phyloP scores from a whole-genome alignment of 2,888 invertebrate species.

The Cantharis nigra region DNA sequence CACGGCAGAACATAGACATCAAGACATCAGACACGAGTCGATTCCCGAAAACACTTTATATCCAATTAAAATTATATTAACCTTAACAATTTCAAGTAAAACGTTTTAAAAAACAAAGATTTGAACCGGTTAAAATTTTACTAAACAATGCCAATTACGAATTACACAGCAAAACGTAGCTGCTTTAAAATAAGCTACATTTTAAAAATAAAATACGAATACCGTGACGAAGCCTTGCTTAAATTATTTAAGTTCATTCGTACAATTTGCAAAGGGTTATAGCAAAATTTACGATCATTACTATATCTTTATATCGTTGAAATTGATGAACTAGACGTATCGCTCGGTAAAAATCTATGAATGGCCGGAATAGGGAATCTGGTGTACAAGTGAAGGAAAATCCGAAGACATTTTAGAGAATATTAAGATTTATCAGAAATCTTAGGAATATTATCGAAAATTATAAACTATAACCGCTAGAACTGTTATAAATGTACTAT shows the following conservation, averaged over 20 bases:
- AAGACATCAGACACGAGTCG: background rate
- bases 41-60: background rate
- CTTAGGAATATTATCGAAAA: too few species aligned
- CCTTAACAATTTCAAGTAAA: background rate
- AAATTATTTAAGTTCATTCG: background rate
- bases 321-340: background rate
- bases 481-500: too few species aligned
- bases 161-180: background rate
- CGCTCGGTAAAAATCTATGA: background rate
- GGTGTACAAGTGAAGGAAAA: too few species aligned
- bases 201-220: background rate
- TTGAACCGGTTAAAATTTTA: background rate
- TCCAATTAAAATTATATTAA: background rate
- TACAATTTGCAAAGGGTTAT: background rate
- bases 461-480: too few species aligned
- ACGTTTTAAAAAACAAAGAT: background rate
- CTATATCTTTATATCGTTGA: background rate
- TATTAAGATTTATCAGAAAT: too few species aligned
- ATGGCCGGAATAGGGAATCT: too few species aligned
- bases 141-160: background rate
- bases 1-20: background rate
- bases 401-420: too few species aligned
- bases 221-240: background rate
- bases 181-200: background rate
- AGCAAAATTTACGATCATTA: background rate